Evolutionary conservation across 2,888 invertebrate genomes (phyloP), one percentile per base, ranked within the genome.

Genomic region (Heliconius hortense): DNA sequence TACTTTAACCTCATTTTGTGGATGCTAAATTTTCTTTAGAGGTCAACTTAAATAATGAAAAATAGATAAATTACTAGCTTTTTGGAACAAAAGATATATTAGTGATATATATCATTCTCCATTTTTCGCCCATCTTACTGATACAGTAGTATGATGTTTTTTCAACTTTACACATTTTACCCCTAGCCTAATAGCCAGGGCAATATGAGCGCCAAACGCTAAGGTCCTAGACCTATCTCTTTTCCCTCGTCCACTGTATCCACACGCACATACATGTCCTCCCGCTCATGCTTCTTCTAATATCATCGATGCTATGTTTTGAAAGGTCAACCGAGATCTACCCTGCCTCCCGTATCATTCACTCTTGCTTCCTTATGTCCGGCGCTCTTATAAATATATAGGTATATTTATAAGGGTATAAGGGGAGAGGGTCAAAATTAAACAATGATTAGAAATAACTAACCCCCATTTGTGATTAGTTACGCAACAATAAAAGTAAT

Each of bases 1-100:
- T 76, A 60, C 26, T 72, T 43, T 60, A 71, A 72, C 72, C 64
- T 72, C n/a, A 63, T 72, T 64, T 56, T 26, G 26, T 63, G 15
- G 28, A n/a, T 48, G 31, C 21, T 39, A 59, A 24, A 72, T 72
- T 64, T 72, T 43, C 53, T 72, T 72, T 64, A 53, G 43, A 39
- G 71, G 71, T 62, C 60, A 71, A 62, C 24, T 60, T 26, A 24
- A 24, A 64, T 35, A 31, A 21, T 64, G 26, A 24, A 13, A 59
- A 11, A 59, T 24, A 24, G 5, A 24, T 59, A 24, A 13, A 24
- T 13, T 59, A 59, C 24, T n/a, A 4, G 59, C 11, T 24, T 24
- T 59, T 59, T 24, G 11, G 24, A 24, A 24, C 59, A 15, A 59
- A 24, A 59, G 24, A 59, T 59, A 59, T 5, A 0, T 11, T 4